Conservation (phyloP, 2,888 invertebrate genomes). For the Meta bourneti region DNA sequence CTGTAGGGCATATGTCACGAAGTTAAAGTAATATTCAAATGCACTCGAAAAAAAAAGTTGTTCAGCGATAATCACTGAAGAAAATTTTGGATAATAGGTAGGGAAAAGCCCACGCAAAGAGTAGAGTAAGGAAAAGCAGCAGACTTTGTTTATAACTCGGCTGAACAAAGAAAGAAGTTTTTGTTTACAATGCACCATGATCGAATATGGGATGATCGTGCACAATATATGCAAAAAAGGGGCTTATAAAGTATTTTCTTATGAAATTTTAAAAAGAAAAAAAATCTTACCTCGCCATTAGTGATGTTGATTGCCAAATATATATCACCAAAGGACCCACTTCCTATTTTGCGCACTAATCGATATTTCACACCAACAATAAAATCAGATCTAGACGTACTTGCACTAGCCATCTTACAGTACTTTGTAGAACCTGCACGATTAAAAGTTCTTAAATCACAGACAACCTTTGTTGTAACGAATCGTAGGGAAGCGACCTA, state of each 20-base stretch:
- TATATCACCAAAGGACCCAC: constrained; percentile 99
- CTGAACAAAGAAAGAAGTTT: too few relatives aligned
- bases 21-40: too few relatives aligned
- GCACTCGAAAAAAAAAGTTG: too few relatives aligned
- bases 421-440: constrained; percentile 19
- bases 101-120: too few relatives aligned
- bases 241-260: too few relatives aligned
- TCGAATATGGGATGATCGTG: background rate
- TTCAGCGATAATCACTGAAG: too few relatives aligned
- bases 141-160: too few relatives aligned
- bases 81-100: too few relatives aligned
- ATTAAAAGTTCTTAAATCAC: constrained; percentile 33
- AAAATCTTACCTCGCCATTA: constrained; percentile 84
- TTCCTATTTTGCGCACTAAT: constrained; percentile 98
- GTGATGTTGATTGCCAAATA: constrained; percentile 93
- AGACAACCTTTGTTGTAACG: constrained; percentile 42
- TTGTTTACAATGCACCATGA: background rate
- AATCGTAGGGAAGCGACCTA: constrained; percentile 72
- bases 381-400: constrained; percentile 83
- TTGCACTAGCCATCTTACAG: constrained; percentile 74
- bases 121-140: too few relatives aligned
- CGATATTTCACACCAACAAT: constrained; percentile 98
- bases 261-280: background rate
- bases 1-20: too few relatives aligned
- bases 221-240: background rate